Base-by-base conservation (phyloP, 2,113 vertebrate genomes). In the Bucco capensis region DNA sequence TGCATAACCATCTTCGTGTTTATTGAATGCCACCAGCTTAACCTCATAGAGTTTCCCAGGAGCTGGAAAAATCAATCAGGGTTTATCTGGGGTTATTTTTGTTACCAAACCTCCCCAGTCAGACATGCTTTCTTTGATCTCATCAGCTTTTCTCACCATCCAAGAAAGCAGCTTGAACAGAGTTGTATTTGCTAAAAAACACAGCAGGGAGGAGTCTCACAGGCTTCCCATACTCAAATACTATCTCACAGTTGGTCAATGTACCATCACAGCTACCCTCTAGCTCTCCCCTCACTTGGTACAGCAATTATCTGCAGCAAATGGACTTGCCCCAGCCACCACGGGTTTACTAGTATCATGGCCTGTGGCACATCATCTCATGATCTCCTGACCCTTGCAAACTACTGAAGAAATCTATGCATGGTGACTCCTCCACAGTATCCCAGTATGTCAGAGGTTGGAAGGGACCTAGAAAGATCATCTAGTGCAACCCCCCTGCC, bases 21-120 rank as follows among this genome's bases (percentile, higher is more conserved):
- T 99, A 95, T 98, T 99, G 96, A 98, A 99, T 0, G 98, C 98
- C 97, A 99, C 98, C 23, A 99, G 97, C 95, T 98, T 99, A 90
- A 99, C 98, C 93, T 99, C 98, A 5, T 99, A 99, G 60, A 99
- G 98, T 8, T 89, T 98, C 93, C 98, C 98, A 76, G 98, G 98
- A 89, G 95, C 99, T 99, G 93, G 86, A 92, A 78, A 89, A 96
- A 65, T 86, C 73, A 96, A 61, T 42, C 53, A 69, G 22, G 31
- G 56, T 73, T 93, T 76, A 58, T 62, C 66, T 61, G 53, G 62
- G 35, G 25, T 90, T 90, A 79, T 49, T 82, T 80, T 62, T 54
- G 24, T 84, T 47, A 82, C 44, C 77, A 86, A 1, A 15, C 24
- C 46, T 78, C 57, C 40, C 35, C 50, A 46, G 49, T 56, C 22